Evolutionary conservation across 2,113 vertebrate species (phyloP), one percentile per base, ranked within the genome.

Genomic region (Pseudorhombus dupliciocellatus): DNA sequence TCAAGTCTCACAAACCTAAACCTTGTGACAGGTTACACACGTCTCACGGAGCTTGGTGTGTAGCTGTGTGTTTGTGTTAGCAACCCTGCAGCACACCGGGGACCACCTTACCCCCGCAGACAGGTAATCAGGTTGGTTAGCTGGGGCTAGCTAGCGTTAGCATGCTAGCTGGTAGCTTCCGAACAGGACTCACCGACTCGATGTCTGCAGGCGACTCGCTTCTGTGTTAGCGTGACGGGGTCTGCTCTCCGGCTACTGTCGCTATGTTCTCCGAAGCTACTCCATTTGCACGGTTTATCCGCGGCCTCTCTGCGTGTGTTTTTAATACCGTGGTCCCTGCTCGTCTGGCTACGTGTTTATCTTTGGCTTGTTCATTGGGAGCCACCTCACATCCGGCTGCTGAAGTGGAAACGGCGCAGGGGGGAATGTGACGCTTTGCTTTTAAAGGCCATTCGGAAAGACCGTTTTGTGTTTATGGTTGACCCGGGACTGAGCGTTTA

Each of bases 381-480:
- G 93, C 93, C 93, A 94, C 93, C 80, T 95, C 93, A 95, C 74
- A 85, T 95, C 94, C 94, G 93, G 89, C 59, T 67, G 7, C 11
- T 56, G 24, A 11, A 78, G 80, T 50, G 72, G 87, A 79, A 22
- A 34, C 26, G 0, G 55, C 77, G 84, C 74, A 84, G 53, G 3
- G 46, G 46, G 15, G 9, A 46, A 50, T 57, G 61, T 50, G 20
- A n/a, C 46, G 20, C 20, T 7, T n/a, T 8, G 7, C n/a, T 21
- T 0, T 16, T 11, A 21, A 40, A 37, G 4, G 16, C 4, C 0
- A 16, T 10, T 11, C n/a, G 42, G 5, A 8, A 5, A 12, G 4
- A n/a, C 1, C 26, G 16, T 4, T 7, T 11, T 0, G 0, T 1
- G 0, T 31, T 10, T 2, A 8, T 20, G 4, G 20, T 15, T 21